Percentiles rank a stretch among this genome's conserved stretches.
Evolutionary conservation across 1,140 invertebrate species (phyloP).

Genomic region (Bombus superbus): DNA sequence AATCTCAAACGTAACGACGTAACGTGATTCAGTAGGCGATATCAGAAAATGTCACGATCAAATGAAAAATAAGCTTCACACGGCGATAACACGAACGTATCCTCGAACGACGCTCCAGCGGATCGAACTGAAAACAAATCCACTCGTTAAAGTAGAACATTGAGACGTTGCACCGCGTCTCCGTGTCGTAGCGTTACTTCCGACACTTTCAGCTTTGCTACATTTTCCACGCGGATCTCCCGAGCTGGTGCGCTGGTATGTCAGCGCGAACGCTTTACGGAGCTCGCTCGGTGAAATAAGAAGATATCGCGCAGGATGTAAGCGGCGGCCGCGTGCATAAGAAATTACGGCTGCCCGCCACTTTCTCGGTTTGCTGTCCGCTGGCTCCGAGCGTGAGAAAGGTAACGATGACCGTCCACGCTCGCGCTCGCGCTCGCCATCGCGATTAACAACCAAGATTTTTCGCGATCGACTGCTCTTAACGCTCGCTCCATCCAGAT

Average conservation of each 20-base stretch:
- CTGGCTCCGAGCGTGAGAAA: conserved; percentile 59
- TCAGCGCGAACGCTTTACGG: conserved; percentile 56
- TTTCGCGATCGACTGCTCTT: conserved; percentile 45
- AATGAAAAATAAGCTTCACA: too few species aligned
- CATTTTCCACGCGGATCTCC: conserved; percentile 16
- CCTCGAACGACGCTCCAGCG: background rate
- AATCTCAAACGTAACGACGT: too few species aligned
- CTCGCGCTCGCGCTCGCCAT: conserved; percentile 21
- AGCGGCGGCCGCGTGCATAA: conserved; percentile 50
- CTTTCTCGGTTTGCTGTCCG: conserved; percentile 71
- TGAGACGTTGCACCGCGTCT: background rate
- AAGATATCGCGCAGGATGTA: conserved; percentile 67
- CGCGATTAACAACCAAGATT: conserved; percentile 42
- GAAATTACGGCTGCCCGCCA: conserved; percentile 66
- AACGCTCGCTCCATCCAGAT: conserved; percentile 3
- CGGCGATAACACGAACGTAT: background rate
- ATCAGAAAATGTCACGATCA: too few species aligned
- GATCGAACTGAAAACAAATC: background rate
- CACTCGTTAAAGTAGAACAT: background rate
- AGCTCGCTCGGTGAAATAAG: conserved; percentile 35
- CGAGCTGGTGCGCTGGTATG: background rate
- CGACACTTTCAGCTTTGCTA: background rate
- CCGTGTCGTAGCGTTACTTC: background rate
- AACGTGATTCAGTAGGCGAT: background rate
- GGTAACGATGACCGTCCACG: conserved; percentile 58